Evolutionary conservation across 2,888 invertebrate species (phyloP), one percentile per base, ranked within the genome.

Genomic region (Leptura quadrifasciata): DNA sequence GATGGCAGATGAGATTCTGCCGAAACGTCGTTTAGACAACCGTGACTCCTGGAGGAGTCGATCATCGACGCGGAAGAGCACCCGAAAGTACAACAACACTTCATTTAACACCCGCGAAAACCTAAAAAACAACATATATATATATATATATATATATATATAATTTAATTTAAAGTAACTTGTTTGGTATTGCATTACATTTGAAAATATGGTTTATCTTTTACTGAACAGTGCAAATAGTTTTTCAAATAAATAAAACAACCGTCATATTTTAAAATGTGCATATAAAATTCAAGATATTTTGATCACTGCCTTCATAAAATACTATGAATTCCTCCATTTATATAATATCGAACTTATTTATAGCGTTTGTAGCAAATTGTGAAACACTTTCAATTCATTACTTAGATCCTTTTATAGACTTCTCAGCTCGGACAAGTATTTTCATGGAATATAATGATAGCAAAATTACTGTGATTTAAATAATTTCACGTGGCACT

Each of bases 331-430:
- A 69, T 69, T 69, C 69, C 58, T 5, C 58, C 24, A 52, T 69
- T 69, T 69, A 69, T 69, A 69, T 69, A 69, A 69, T 21, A 58
- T 54, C 31, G 58, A 31, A 35, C 58, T 69, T 58, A 68, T 55
- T 69, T 69, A 69, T 58, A 31, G 39, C 57, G 52, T 20, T 31
- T 57, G 31, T 47, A 69, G 24, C 69, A 69, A 69, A 69, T 58
- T 69, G 69, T 57, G 69, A 69, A 69, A 69, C 69, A 69, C 69
- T 68, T 68, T 69, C 69, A 69, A 69, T 69, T 69, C 69, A 69
- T 69, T 69, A 69, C 69, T 58, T 39, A 69, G 58, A 39, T 31
- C 69, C 69, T 57, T 69, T 69, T 69, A 69, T 69, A 69, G 69
- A 20, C 58, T 69, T 58, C 21, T 31, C 69, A 58, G 17, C 39